Evolutionary conservation across 2,113 vertebrate genomes (phyloP), one percentile per base, ranked within the genome.

Genomic region (Struthidea cinerea): DNA sequence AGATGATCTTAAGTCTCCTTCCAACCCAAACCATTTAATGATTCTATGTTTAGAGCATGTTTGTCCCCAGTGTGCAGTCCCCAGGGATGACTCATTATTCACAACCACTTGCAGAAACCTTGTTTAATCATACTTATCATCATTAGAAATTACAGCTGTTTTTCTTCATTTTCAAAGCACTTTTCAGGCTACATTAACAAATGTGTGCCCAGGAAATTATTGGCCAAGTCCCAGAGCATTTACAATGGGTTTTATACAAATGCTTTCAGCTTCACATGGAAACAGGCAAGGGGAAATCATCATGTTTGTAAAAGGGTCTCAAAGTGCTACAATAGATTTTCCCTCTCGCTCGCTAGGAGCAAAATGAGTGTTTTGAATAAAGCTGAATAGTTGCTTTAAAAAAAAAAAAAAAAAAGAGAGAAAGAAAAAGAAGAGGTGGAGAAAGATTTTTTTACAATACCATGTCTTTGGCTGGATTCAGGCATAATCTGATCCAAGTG

Each of bases 291-390:
- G 21, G 33, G 50, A 83, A 80, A 92, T 57, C 26, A 49, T 64
- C 7, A 1, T 55, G 59, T 67, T 69, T 84, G 32, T 50, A 69
- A 90, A 84, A 89, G 42, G 23, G 50, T 47, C 64, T 81, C 86
- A 56, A 2, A 7, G 76, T 1, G 2, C 52, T 89, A 52, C 42
- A 78, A 52, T 10, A 75, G 86, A 73, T 91, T 86, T 89, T 77
- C 41, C 21, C 32, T 75, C 63, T 71, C 0, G 4, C 46, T 16
- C 76, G 37, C 49, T 53, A 84, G 73, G 39, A 96, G 86, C 15
- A 84, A 92, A 93, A 87, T 13, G 27, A 80, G 10, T 76, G 63
- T 92, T 97, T 88, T 83, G 56, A 89, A 91, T 75, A 92, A 86
- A 92, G 73, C 19, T 73, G 68, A 93, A 71, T 37, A 87, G 39